Evolutionary conservation across 2,888 invertebrate genomes (phyloP), one percentile per base, ranked within the genome.

Genomic region (Allolobophora icterica): DNA sequence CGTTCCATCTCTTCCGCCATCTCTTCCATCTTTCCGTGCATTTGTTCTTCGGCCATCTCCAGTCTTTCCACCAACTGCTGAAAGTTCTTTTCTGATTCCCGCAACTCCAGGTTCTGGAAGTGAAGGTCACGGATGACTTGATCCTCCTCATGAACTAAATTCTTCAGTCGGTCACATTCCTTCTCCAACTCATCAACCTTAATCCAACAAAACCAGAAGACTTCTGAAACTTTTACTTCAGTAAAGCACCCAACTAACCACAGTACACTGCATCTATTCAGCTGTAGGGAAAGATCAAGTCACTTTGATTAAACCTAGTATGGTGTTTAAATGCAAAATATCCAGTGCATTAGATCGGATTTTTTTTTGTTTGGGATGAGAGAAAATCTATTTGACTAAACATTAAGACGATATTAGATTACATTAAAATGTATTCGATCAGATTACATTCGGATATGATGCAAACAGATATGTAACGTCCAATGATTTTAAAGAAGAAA

Each of bases 21-120:
- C 87, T 87, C 87, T 30, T 87, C 87, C 87, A 87, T 87, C 87
- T 87, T 87, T 87, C 87, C 87, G 35, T 90, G 90, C 58, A 90
- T 90, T 52, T 90, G 90, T 38, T 90, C 90, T 45, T 90, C 58
- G 33, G 58, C 38, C 90, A 19, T 90, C n/a, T 90, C 83, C 83
- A 90, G n/a, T 35, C 90, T 45, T 90, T 90, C 58, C 33, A 71
- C 90, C 90, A 90, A 33, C 45, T 58, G 52, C 0, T 90, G 87
- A 21, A 87, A 87, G 38, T 87, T 87, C 87, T 87, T 87, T 87
- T 87, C 87, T 17, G 87, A 35, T 5, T 87, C 38, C 24, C 87
- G 34, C 87, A 87, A 24, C 38, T 87, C 87, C 35, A 87, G 87
- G 38, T 87, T 87, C 38, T 87, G 87, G 87, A 87, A 87, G 38